Conservation (phyloP, 2,797 vertebrate species). For the Eulemur coronatus region DNA sequence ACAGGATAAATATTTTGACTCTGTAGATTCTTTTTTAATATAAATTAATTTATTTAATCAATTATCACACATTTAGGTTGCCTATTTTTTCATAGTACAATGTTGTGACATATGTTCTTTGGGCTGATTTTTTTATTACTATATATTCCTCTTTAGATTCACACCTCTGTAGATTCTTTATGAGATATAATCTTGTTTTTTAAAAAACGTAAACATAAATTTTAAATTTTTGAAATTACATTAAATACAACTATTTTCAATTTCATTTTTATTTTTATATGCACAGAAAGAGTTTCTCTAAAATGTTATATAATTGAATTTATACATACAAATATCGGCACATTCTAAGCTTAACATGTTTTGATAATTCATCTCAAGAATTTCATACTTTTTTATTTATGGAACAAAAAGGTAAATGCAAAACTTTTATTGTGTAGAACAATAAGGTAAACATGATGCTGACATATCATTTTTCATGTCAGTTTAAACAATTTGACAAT, state of each 20-base stretch:
- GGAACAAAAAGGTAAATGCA: neutral
- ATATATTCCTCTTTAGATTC: too few relatives aligned
- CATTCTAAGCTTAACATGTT: neutral
- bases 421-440: slow-evolving; percentile 22
- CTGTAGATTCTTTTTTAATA: neutral
- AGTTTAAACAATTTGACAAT: slow-evolving; percentile 47
- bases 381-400: neutral
- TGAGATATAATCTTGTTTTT: neutral
- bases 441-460: neutral
- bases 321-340: neutral
- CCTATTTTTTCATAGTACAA: too few relatives aligned
- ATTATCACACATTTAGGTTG: too few relatives aligned
- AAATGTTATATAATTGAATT: neutral
- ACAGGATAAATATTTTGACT: neutral
- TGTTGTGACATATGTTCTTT: too few relatives aligned
- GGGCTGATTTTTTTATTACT: too few relatives aligned
- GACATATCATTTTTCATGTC: neutral
- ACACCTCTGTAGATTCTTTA: neutral
- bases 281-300: neutral
- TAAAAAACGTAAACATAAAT: neutral
- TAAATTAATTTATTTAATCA: too few relatives aligned
- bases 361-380: neutral
- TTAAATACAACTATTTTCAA: neutral
- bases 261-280: neutral
- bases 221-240: neutral